Evolutionary conservation across 64 coral and sea anemone genomes (phyloP).

Genomic region (Anthopleura sola): DNA sequence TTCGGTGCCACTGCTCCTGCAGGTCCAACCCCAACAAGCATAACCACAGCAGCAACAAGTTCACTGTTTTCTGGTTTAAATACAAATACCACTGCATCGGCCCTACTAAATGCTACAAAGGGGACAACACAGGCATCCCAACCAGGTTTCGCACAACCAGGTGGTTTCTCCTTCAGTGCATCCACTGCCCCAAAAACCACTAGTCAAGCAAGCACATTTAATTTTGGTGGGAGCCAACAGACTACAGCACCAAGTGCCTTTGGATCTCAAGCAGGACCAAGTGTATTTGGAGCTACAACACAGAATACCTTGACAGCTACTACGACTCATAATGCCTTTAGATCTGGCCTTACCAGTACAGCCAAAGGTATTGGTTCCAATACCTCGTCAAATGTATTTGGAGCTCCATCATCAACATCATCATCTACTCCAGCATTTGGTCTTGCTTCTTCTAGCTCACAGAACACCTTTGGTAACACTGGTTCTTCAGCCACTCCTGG

Average conservation of each 20-base stretch:
- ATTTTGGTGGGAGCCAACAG: neutral
- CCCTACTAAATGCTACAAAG: neutral
- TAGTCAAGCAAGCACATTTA: neutral
- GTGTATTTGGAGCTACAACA: slow-evolving; percentile 10
- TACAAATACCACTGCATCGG: neutral
- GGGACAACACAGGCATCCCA: neutral
- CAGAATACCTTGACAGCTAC: too few species aligned
- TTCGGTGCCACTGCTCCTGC: neutral
- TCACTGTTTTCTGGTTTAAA: slow-evolving; percentile 15
- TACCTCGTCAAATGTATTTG: neutral
- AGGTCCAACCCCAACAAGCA: neutral
- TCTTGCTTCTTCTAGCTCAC: neutral
- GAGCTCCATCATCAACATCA: neutral
- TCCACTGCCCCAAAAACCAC: neutral
- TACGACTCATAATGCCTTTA: neutral
- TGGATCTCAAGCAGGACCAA: neutral
- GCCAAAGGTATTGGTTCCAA: neutral
- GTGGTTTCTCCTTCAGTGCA: neutral
- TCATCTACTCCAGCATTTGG: neutral
- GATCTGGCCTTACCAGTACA: neutral
- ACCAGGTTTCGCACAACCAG: neutral
- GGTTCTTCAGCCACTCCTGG: neutral
- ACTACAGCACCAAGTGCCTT: neutral
- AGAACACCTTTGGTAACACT: neutral
- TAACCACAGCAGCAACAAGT: neutral